A percentile compares a stretch with the other conserved stretches of the same genome.
These are phyloP conservation scores for Eufriesea mexicana DNA, from an alignment of 1,140 invertebrate species.

Conservation along the genomic window DNA sequence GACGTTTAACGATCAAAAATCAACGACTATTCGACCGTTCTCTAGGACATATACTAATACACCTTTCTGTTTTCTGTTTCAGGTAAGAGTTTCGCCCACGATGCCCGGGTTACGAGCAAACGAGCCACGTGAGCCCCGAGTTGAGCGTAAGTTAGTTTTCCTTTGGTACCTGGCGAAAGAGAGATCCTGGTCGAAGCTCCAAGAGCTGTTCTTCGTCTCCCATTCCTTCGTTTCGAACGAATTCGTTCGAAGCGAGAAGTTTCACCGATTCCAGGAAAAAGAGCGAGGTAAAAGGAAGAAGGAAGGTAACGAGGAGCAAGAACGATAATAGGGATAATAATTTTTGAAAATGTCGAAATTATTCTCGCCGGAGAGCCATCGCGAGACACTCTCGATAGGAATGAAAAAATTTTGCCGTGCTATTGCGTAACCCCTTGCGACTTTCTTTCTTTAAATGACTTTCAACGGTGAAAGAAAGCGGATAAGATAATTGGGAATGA, in stretches of 20 bases:
- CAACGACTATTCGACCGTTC: too few species aligned
- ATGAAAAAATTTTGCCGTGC: background rate
- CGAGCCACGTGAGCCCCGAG: constrained; percentile 7
- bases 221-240: background rate
- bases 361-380: too few species aligned
- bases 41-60: background rate
- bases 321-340: background rate
- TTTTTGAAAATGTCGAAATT: background rate
- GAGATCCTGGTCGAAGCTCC: background rate
- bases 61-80: constrained; percentile 22
- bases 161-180: background rate
- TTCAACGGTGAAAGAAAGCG: constrained; percentile 4
- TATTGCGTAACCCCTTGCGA: constrained; percentile 6
- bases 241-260: background rate
- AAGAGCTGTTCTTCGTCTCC: background rate
- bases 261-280: background rate
- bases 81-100: constrained; percentile 29
- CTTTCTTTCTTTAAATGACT: constrained; percentile 27
- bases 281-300: background rate
- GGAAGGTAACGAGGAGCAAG: too few species aligned
- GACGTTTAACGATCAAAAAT: background rate
- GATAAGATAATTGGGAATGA: background rate
- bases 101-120: too few species aligned
- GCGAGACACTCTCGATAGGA: background rate
- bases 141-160: constrained; percentile 11